Evolutionary conservation across 2,888 invertebrate genomes (phyloP), one percentile per base, ranked within the genome.

Genomic region (Melolontha melolontha): DNA sequence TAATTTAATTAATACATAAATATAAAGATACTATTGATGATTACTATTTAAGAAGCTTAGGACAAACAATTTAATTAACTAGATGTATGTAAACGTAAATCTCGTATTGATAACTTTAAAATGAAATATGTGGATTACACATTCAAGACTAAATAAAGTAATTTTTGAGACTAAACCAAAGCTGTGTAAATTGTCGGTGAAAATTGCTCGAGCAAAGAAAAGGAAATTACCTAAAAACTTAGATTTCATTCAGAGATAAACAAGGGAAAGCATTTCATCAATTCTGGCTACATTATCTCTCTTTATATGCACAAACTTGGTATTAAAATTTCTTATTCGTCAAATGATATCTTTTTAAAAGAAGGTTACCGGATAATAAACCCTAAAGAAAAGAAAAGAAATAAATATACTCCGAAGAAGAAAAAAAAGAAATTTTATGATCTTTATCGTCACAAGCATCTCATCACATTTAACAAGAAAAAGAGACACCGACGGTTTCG

Each of bases 391-490:
- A 39, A 34, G 34, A 62, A 47, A 49, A 39, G 16, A 47, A 62
- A 62, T 62, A 62, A 10, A 62, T 39, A 47, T 34, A 62, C 34
- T 49, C 34, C 44, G 55, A 17, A 41, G 22, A 40, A 49, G 41
- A 41, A 12, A 52, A 29, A 34, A 62, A 47, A 39, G 34, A 34
- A 34, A 34, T 34, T 34, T 47, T 62, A 49, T 47, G 59, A 62
- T 47, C 34, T 47, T 62, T 62, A 62, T 62, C 47, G 59, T 49
- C 47, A 62, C 59, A 34, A 49, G 49, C 47, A 49, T 34, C 59
- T 59, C 59, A 59, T 59, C 47, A 49, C 47, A 49, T 62, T 62
- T 62, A 62, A 62, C 59, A 62, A 62, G 59, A 62, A 49, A 62
- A 62, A 27, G 59, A 14, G 47, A 34, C 34, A 34, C 47, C 34